Evolutionary conservation across 2,113 vertebrate species (phyloP).

Genomic region (Cercopithecus mona): DNA sequence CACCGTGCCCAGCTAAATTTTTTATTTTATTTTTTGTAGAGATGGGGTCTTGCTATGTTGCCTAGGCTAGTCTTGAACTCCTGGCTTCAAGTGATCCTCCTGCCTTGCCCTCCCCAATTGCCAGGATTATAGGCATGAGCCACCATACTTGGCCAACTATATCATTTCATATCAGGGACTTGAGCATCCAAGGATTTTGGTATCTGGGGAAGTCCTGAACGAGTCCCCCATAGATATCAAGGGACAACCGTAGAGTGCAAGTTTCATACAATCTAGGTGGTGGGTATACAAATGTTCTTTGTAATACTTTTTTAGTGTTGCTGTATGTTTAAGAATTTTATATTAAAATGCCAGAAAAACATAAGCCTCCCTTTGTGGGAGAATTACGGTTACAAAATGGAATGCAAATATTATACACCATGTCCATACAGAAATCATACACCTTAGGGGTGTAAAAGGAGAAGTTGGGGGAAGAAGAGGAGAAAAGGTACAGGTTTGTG

Average conservation of each 20-base stretch:
- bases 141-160: neutral
- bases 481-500: neutral
- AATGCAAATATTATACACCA: neutral
- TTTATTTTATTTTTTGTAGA: neutral
- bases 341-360: neutral
- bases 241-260: neutral
- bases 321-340: neutral
- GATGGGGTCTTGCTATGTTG: neutral
- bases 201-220: neutral
- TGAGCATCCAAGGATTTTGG: neutral
- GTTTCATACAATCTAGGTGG: neutral
- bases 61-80: neutral
- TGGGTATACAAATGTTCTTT: neutral
- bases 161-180: neutral
- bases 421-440: neutral
- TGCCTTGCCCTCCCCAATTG: too few species aligned
- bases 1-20: neutral
- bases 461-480: neutral
- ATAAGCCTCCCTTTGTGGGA: neutral
- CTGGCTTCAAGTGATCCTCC: too few species aligned
- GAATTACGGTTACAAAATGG: neutral
- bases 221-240: neutral
- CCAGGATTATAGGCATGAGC: too few species aligned
- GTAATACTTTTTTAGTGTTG: neutral
- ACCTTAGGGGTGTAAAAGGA: neutral